phyloP scores from a whole-genome alignment of 2,113 vertebrate genomes.

The Spizaetus ornatus region DNA sequence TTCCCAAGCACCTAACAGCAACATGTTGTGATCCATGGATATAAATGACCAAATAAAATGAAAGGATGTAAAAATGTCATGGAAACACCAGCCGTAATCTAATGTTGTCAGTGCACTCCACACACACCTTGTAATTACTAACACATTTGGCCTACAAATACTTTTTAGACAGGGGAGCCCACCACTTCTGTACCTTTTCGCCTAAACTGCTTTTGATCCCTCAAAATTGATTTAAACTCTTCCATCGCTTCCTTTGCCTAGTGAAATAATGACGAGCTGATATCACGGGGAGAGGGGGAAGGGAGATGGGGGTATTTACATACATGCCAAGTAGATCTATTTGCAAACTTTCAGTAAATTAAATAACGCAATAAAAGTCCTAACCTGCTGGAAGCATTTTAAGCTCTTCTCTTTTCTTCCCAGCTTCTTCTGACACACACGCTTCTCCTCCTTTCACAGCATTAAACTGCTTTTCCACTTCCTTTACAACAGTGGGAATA shows the following conservation, averaged over 20 bases:
- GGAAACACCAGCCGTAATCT: constrained; percentile 56
- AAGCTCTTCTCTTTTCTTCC: constrained; percentile 72
- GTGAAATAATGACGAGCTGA: constrained; percentile 33
- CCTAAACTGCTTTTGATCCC: constrained; percentile 51
- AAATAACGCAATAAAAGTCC: background rate
- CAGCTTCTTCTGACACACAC: constrained; percentile 70
- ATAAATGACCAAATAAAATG: constrained; percentile 68
- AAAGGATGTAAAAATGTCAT: constrained; percentile 62
- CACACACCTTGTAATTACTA: constrained; percentile 71
- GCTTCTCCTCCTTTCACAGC: constrained; percentile 64
- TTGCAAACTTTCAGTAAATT: background rate
- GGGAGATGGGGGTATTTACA: background rate
- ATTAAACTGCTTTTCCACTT: constrained; percentile 84
- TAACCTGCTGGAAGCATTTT: constrained; percentile 86
- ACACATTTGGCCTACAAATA: constrained; percentile 35
- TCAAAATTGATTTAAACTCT: constrained; percentile 51
- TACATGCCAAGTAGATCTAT: background rate
- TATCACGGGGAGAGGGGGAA: background rate
- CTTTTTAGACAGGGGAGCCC: background rate
- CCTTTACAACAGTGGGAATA: constrained; percentile 85
- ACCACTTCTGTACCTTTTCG: background rate
- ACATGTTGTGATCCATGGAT: constrained; percentile 29
- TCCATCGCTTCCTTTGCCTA: constrained; percentile 34
- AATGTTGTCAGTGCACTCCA: constrained; percentile 53
- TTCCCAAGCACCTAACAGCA: constrained; percentile 25